Conservation (phyloP, 2,888 invertebrate species). For the Barypeithes pellucidus region DNA sequence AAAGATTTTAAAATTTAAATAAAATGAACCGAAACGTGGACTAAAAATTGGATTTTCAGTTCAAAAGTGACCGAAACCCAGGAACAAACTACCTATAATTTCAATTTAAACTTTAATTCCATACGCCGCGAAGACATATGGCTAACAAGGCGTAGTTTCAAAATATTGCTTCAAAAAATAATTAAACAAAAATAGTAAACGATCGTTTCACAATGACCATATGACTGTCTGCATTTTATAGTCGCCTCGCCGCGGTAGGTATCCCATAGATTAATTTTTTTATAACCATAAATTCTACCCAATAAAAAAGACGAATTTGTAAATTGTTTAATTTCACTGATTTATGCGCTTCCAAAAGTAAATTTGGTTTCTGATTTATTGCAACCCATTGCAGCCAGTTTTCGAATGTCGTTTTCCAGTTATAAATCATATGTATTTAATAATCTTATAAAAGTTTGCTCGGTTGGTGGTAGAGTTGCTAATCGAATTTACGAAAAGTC, state of each 20-base stretch:
- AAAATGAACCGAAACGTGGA: no score
- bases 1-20: no score
- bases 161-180: not conserved
- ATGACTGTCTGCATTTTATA: constrained; percentile 29
- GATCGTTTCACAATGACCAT: constrained; percentile 10
- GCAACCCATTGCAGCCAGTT: constrained; percentile 43
- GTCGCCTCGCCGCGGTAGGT: constrained; percentile 20
- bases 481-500: constrained; percentile 49
- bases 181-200: not conserved
- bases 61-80: no score
- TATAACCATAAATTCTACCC: constrained; percentile 34
- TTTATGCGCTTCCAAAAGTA: constrained; percentile 46
- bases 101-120: not conserved
- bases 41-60: no score
- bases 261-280: constrained; percentile 26
- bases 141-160: not conserved
- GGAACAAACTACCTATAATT: no score
- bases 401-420: constrained; percentile 41
- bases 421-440: constrained; percentile 46
- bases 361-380: constrained; percentile 47
- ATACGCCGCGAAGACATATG: not conserved
- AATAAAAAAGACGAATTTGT: constrained; percentile 40
- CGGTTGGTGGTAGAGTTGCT: constrained; percentile 46
- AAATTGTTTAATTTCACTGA: constrained; percentile 51
- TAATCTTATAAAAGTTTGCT: constrained; percentile 52